A percentile compares a stretch with the other conserved stretches of the same genome.
These are phyloP conservation scores for Microcebus tavaratra DNA, from an alignment of 2,113 vertebrate species.

Conservation along the genomic window DNA sequence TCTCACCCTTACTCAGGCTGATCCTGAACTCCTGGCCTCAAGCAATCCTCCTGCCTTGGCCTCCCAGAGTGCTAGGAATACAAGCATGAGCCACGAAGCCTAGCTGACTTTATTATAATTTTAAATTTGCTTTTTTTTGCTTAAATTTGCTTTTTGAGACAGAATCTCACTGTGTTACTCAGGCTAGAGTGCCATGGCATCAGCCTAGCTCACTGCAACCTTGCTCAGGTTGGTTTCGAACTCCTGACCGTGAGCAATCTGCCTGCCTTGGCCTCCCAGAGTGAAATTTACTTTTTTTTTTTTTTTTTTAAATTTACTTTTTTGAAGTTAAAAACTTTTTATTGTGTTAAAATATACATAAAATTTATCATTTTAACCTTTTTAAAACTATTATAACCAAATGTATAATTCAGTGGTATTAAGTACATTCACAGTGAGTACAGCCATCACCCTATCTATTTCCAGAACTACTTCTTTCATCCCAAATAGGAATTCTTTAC, in stretches of 20 bases:
- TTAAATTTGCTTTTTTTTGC: neutral
- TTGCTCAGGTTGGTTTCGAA: neutral
- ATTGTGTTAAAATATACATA: neutral
- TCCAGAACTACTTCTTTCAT: neutral
- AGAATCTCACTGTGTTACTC: no score
- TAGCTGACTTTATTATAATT: neutral
- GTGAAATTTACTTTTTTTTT: neutral
- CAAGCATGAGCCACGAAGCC: neutral
- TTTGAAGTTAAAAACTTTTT: neutral
- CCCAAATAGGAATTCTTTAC: neutral
- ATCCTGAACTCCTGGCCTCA: neutral
- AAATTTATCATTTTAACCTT: neutral
- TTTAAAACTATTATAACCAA: neutral
- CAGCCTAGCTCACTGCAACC: no score
- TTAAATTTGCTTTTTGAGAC: no score
- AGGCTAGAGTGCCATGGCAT: no score
- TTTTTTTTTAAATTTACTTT: neutral
- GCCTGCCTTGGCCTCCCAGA: neutral
- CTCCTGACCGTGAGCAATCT: neutral
- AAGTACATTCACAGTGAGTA: neutral
- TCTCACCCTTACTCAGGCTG: neutral
- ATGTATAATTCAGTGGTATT: neutral
- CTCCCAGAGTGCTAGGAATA: neutral
- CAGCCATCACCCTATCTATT: neutral
- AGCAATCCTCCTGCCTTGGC: neutral